A percentile compares a stretch with the other conserved stretches of the same genome.
These are phyloP conservation scores for Lipophrys pholis DNA, from an alignment of 2,113 vertebrate species.

Conservation along the genomic window DNA sequence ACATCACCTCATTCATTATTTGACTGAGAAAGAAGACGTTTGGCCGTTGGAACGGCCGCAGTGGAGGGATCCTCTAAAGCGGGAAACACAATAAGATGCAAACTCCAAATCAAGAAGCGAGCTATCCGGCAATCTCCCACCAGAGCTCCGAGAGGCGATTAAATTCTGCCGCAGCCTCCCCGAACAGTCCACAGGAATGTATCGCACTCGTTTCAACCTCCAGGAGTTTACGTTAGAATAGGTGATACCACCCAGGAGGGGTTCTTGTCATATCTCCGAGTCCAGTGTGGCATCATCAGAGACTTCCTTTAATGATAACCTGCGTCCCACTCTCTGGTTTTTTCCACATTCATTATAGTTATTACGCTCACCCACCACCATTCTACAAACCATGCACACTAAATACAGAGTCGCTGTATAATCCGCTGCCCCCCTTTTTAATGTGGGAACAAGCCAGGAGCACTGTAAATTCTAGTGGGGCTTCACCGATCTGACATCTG, in stretches of 20 bases:
- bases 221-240: constrained; percentile 37
- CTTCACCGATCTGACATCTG: constrained; percentile 8
- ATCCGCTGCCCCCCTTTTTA: constrained; percentile 7
- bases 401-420: constrained; percentile 46
- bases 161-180: constrained; percentile 7
- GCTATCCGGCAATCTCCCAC: constrained; percentile 29
- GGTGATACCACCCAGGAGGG: constrained; percentile 69
- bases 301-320: constrained; percentile 57
- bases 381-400: constrained; percentile 44
- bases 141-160: constrained; percentile 17
- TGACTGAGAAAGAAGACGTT: constrained; percentile 22
- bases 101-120: constrained; percentile 31
- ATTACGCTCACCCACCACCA: constrained; percentile 54
- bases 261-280: constrained; percentile 34
- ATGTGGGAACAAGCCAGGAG: constrained; percentile 16
- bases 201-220: constrained; percentile 15
- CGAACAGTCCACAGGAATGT: neutral
- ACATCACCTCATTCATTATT: constrained; percentile 60
- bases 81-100: constrained; percentile 27
- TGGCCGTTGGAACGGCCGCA: constrained; percentile 19
- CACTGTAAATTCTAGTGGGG: neutral
- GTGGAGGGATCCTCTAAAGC: constrained; percentile 27
- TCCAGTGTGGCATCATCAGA: constrained; percentile 49
- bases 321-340: constrained; percentile 45
- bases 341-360: constrained; percentile 68